Evolutionary conservation across 2,888 invertebrate species (phyloP), one percentile per base, ranked within the genome.

Genomic region (Agrilus mali): DNA sequence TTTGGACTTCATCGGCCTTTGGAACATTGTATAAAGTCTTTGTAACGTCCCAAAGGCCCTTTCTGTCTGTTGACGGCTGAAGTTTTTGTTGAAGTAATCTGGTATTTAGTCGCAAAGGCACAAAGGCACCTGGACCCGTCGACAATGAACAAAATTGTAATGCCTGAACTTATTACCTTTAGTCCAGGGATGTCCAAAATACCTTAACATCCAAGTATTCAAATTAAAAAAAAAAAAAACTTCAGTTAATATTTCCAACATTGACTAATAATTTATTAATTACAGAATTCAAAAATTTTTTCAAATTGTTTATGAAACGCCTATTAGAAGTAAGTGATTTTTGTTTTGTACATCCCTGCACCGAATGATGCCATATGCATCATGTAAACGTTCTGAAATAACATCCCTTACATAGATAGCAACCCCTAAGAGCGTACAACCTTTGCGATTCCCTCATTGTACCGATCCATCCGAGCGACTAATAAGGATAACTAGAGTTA

Each of bases 401-500:
- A 10, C 53, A 56, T 57, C 53, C 55, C 55, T 48, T 48, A 53
- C 49, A 47, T 50, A 50, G 51, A 56, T 49, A 50, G 45, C 45
- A 37, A 38, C 49, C 49, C 51, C 45, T 47, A 50, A 46, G 47
- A 27, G 27, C 27, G 5, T 27, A 50, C 50, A 51, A 55, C 58
- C 55, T 55, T 60, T 50, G 60, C 55, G 55, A 58, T 59, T 56
- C 53, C 55, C 52, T 37, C 42, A 52, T 64, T 64, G 59, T 64
- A 50, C 56, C 39, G 55, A 53, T 42, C 51, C 63, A 58, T 48
- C 60, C 62, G 58, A 60, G 59, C 65, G 61, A 52, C 62, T 64
- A 66, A 66, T 65, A 60, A 65, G 65, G 64, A 65, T 65, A 63
- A 65, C 65, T 63, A 61, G 61, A 65, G 65, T 65, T 65, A 65